Base-by-base conservation (phyloP, 2,888 invertebrate genomes). In the Nineta flava region DNA sequence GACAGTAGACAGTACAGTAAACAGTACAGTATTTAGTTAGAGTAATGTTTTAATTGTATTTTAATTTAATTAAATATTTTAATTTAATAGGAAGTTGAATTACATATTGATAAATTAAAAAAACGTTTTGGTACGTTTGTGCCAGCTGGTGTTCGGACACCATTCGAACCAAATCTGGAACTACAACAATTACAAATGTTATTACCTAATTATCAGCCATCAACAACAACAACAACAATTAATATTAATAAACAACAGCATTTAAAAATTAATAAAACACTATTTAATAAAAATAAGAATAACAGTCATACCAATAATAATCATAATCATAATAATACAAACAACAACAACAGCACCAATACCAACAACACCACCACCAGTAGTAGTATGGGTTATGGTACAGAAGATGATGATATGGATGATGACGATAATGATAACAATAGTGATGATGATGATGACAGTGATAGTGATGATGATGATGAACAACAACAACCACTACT, bases 101-200 rank as follows among this genome's bases (percentile, higher is more conserved):
- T 79, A 15, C 86, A 92, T 59, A 81, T 88, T 40, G 69, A 79
- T 19, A 82, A 83, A 57, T 74, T 91, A 53, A 77, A 75, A 52
- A 70, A 74, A 40, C 79, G 79, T 58, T 84, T 81, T 63, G 85
- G 84, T 0, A 70, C 70, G 54, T 90, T 88, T 61, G 71, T 76
- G 26, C 84, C 83, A 65, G 83, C 87, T 0, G 75, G 80, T 1
- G 79, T 76, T 58, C 80, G 80, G 55, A 81, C 80, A 19, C 74
- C 70, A 1, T 81, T 82, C 57, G 80, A 83, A 53, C 78, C 83
- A 0, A 63, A 66, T 9, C 73, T 76, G 49, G 70, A 80, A 55
- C 62, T 69, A 9, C 73, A 76, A 54, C 81, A 83, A 58, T 64
- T 86, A 42, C 74, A 76, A 59, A 62, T 74, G 54, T 77, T 84